These are phyloP conservation scores for Ctenoplectra terminalis DNA, from an alignment of 1,140 invertebrate genomes.

Conservation along the genomic window DNA sequence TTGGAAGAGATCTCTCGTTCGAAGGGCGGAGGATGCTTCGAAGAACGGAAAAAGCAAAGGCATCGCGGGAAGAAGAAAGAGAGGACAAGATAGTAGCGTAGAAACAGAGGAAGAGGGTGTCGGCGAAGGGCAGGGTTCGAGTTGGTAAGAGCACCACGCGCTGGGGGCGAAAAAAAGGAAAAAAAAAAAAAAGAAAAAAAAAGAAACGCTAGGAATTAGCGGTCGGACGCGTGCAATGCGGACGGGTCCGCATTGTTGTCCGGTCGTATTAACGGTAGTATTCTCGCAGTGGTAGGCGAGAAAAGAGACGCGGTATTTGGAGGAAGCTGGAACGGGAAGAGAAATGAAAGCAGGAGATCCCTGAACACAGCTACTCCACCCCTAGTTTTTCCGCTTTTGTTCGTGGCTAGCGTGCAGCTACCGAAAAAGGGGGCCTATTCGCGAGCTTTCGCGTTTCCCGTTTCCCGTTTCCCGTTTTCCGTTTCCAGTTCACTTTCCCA, in stretches of 20 bases:
- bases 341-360: conserved; percentile 37
- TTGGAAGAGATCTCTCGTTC: conserved; percentile 14
- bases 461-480: too few species aligned
- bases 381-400: conserved; percentile 63
- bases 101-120: conserved; percentile 2
- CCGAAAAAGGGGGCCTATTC: conserved; percentile 2
- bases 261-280: conserved; percentile 71
- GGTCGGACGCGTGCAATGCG: conserved; percentile 75
- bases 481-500: background rate
- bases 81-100: background rate
- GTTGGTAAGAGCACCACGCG: conserved; percentile 11
- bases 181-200: background rate
- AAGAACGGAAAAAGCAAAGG: background rate
- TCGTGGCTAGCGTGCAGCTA: conserved; percentile 17
- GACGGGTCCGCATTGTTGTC: conserved; percentile 75
- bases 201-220: conserved; percentile 77
- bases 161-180: background rate
- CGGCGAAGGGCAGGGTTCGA: conserved; percentile 1
- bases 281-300: too few species aligned
- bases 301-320: conserved; percentile 34
- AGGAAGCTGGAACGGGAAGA: conserved; percentile 23
- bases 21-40: background rate
- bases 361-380: conserved; percentile 26
- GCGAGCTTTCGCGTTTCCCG: too few species aligned
- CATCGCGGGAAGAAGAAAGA: background rate